Conservation (phyloP, 2,888 invertebrate genomes). For the Panopea generosa region DNA sequence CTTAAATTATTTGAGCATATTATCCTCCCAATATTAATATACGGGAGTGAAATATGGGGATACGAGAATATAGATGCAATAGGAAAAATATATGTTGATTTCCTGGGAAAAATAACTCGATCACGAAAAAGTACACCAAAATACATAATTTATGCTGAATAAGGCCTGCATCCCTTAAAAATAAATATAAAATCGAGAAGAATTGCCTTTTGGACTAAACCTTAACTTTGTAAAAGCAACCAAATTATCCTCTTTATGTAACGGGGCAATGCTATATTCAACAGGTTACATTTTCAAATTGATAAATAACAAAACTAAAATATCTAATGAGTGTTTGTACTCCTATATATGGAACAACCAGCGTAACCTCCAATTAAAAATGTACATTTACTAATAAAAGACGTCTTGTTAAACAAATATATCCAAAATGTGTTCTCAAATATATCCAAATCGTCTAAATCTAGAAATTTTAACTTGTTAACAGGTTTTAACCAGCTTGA, state of each 20-base stretch:
- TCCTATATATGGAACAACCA: too few relatives aligned
- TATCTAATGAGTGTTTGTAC: too few relatives aligned
- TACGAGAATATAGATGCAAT: constrained; percentile 33
- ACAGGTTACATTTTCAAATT: not conserved
- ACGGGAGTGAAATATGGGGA: constrained; percentile 24
- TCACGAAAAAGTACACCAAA: constrained; percentile 14
- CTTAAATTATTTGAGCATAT: too few relatives aligned
- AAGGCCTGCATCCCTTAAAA: not conserved
- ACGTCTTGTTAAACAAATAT: too few relatives aligned
- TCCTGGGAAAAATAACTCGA: constrained; percentile 7
- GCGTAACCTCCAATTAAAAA: too few relatives aligned
- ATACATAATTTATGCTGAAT: constrained; percentile 15
- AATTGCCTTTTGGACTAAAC: constrained; percentile 16
- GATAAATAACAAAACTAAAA: too few relatives aligned
- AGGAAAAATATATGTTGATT: constrained; percentile 15
- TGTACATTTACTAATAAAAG: too few relatives aligned
- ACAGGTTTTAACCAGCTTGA: too few relatives aligned
- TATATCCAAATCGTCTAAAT: too few relatives aligned
- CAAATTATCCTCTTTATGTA: constrained; percentile 6
- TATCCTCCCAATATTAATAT: too few relatives aligned
- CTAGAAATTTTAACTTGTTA: too few relatives aligned
- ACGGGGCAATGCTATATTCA: not conserved
- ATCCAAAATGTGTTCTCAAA: too few relatives aligned
- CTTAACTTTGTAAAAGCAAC: constrained; percentile 9
- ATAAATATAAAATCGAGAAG: constrained; percentile 13